Evolutionary conservation across 2,797 vertebrate species (phyloP).

Genomic region (Loriculus beryllinus): DNA sequence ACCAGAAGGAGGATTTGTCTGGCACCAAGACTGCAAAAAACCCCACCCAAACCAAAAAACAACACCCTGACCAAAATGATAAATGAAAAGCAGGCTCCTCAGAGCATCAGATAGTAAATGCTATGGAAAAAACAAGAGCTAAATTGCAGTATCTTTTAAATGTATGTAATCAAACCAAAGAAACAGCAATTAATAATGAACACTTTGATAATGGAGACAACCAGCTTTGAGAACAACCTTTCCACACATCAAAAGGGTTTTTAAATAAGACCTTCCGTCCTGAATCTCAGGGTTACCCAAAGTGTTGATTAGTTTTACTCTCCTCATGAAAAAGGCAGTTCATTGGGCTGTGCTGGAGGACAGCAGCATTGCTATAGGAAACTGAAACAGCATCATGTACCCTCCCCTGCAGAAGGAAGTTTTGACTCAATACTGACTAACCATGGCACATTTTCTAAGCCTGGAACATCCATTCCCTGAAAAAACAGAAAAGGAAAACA

Average conservation of each 20-base stretch:
- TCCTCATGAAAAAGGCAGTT: not conserved
- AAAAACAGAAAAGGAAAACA: not conserved
- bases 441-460: not conserved
- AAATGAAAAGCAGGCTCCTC: conserved; percentile 63
- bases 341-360: not conserved
- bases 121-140: conserved; percentile 9
- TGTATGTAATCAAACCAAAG: conserved; percentile 66
- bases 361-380: not conserved
- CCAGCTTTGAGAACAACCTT: not conserved
- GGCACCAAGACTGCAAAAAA: not conserved
- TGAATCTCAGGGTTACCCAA: not conserved
- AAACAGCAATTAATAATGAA: conserved; percentile 58
- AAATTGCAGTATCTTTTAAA: conserved; percentile 59
- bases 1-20: not conserved
- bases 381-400: not conserved
- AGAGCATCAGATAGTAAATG: conserved; percentile 60
- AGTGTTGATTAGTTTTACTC: not conserved
- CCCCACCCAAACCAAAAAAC: not conserved
- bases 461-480: not conserved
- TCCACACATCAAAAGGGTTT: not conserved
- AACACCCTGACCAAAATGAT: conserved; percentile 44
- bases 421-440: not conserved
- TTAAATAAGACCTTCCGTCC: not conserved
- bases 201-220: conserved; percentile 36
- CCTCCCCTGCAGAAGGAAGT: not conserved